Evolutionary conservation across 2,888 invertebrate species (phyloP).

Genomic region (Plagodis pulveraria): DNA sequence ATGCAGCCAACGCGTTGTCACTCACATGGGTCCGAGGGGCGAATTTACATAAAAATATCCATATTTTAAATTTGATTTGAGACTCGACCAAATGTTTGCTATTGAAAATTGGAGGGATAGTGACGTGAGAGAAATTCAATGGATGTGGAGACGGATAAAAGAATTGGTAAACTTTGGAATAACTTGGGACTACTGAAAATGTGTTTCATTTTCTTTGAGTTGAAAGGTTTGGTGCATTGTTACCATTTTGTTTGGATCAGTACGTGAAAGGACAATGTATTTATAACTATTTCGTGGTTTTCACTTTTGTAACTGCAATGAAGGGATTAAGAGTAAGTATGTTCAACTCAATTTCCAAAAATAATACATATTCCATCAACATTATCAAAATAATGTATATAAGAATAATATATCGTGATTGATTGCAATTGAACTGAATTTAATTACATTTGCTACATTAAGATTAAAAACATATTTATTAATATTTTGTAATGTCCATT

Average conservation of each 20-base stretch:
- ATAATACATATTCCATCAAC: too few species aligned
- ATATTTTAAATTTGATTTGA: slow-evolving; percentile 84
- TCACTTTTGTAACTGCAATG: too few species aligned
- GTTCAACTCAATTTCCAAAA: too few species aligned
- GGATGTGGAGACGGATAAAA: slow-evolving; percentile 60
- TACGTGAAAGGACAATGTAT: too few species aligned
- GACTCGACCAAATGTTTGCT: slow-evolving; percentile 81
- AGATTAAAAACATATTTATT: too few species aligned
- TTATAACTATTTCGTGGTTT: too few species aligned
- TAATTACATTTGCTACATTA: too few species aligned
- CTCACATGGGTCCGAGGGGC: slow-evolving; percentile 70
- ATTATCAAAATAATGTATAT: too few species aligned
- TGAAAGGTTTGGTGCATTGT: slow-evolving; percentile 28
- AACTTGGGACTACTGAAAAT: slow-evolving; percentile 47
- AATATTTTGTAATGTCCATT: too few species aligned
- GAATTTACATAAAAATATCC: slow-evolving; percentile 78
- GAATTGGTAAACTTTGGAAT: slow-evolving; percentile 39
- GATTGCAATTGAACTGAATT: too few species aligned
- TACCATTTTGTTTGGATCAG: slow-evolving; percentile 24
- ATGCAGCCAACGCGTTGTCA: slow-evolving; percentile 54
- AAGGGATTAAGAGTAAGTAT: too few species aligned
- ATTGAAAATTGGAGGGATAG: slow-evolving; percentile 79
- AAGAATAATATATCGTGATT: too few species aligned
- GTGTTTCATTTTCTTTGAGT: slow-evolving; percentile 26
- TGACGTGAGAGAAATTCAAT: slow-evolving; percentile 80